phyloP scores from a whole-genome alignment of 2,113 vertebrate species.

The Archocentrus centrarchus region DNA sequence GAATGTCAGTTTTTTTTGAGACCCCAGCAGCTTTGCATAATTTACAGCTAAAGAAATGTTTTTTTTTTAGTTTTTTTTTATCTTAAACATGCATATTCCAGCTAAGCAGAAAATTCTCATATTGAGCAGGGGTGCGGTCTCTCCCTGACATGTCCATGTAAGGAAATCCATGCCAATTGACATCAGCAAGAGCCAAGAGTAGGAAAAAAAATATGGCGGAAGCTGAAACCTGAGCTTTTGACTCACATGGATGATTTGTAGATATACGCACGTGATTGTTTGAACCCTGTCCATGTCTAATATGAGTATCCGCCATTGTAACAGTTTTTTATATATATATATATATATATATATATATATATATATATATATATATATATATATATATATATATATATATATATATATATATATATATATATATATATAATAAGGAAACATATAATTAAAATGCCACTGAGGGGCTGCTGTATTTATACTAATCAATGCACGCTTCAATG shows the following conservation, averaged over 20 bases:
- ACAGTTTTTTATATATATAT: not conserved
- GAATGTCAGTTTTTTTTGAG: not conserved
- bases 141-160: not conserved
- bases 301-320: not conserved
- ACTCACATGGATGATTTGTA: fast-evolving
- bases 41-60: not conserved
- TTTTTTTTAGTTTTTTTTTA: not conserved
- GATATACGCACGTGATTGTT: not conserved
- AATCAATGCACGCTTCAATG: not conserved
- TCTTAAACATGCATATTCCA: not conserved
- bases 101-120: not conserved
- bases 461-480: not conserved
- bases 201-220: not conserved
- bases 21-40: not conserved
- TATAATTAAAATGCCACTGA: not conserved
- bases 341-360: not conserved
- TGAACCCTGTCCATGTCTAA: not conserved
- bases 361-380: too few relatives aligned
- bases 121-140: not conserved
- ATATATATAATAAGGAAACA: not conserved
- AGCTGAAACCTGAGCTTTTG: too few relatives aligned
- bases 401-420: too few relatives aligned
- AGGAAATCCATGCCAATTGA: not conserved
- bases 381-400: too few relatives aligned
- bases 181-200: not conserved